phyloP scores from a whole-genome alignment of 2,888 invertebrate species.

The Harpagoxenus sublaevis region DNA sequence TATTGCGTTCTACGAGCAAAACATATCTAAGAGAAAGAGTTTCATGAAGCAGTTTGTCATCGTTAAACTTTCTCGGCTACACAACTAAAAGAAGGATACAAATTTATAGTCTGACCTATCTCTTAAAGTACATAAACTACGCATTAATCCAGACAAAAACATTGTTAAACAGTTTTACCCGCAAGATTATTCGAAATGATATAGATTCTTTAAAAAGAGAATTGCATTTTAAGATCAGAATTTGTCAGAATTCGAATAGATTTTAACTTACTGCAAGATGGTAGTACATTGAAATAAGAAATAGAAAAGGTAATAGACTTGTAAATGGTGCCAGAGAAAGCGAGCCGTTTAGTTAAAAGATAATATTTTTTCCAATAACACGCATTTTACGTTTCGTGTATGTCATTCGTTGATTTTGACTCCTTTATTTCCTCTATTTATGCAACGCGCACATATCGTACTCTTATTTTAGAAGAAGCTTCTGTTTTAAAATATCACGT shows the following conservation, averaged over 20 bases:
- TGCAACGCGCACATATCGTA: background rate
- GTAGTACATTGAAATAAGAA: background rate
- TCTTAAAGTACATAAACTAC: background rate
- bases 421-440: background rate
- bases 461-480: slow-evolving; percentile 46
- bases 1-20: background rate
- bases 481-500: slow-evolving; percentile 34
- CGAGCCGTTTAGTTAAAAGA: background rate
- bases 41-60: background rate
- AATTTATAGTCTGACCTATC: too few relatives aligned
- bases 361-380: background rate
- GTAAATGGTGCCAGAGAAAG: background rate
- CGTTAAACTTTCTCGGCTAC: background rate
- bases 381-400: background rate
- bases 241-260: background rate
- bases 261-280: background rate
- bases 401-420: slow-evolving; percentile 1
- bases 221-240: background rate
- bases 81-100: background rate
- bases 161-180: background rate
- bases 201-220: background rate
- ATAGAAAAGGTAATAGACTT: background rate
- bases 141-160: background rate
- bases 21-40: background rate
- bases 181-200: background rate